Evolutionary conservation across 1,140 invertebrate species (phyloP), one percentile per base, ranked within the genome.

Genomic region (Leptinotarsa defecta): DNA sequence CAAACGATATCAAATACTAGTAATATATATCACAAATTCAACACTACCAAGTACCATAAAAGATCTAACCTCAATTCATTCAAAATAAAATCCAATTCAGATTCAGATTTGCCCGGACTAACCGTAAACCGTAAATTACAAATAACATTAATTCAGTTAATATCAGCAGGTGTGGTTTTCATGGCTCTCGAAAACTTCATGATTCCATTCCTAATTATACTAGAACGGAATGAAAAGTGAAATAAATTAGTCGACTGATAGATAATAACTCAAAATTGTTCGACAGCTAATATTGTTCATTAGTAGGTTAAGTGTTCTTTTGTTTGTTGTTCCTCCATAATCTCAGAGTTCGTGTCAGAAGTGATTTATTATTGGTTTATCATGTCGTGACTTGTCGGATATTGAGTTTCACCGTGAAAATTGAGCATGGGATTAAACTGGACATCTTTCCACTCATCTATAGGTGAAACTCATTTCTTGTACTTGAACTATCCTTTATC

Each of bases 281-380:
- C 52, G 52, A 57, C 52, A 57, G 52, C n/a, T 17, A 57, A 57
- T 57, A 57, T 57, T 57, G 52, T 57, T 57, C 52, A 57, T 57
- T 57, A n/a, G 52, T 57, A 57, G 52, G 52, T 57, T 57, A 57
- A 57, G 52, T 57, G 52, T 57, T 57, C 52, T 57, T 57, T 57
- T 57, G 52, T 57, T 57, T n/a, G 52, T 57, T 57, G 52, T 57
- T 57, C 52, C 17, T 17, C 52, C 52, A n/a, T 57, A 57, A 57
- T 57, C 52, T 57, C n/a, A 17, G 52, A 15, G 15, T 57, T 57
- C 52, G 6, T 57, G 52, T 57, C 52, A 19, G 52, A 15, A 57
- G 52, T 57, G 52, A 57, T 57, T 57, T 57, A 57, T 57, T 57
- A 15, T 57, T 57, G n/a, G 15, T 57, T 19, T n/a, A 57, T 57